Evolutionary conservation across 2,888 invertebrate species (phyloP), one percentile per base, ranked within the genome.

Genomic region (Cephus sareptanus): DNA sequence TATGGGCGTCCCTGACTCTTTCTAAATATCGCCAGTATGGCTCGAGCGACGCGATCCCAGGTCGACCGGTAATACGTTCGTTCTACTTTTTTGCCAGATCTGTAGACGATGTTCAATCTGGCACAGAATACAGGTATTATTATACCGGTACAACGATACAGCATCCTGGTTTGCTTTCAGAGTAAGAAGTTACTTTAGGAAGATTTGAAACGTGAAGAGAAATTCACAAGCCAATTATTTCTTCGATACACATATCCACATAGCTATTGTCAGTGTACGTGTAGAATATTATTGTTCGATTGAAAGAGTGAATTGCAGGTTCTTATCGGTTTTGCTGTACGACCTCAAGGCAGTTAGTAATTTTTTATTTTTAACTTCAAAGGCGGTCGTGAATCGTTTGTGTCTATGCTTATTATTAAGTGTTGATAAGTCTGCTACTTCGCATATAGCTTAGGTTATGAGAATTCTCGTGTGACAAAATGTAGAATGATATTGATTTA

Each of bases 1-100:
- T 84, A 86, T 75, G 84, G 86, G 86, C 69, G 69, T 31, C 77
- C 56, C 56, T 68, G 73, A 73, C 31, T 56, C 30, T 40, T 34
- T 33, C 71, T 71, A 33, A 71, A 71, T 35, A 34, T 34, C 11
- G 35, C 74, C 31, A 74, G 34, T 74, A 74, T 33, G 74, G 74
- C 30, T 6, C 35, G n/a, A 69, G 79, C 76, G 73, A 75, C 69
- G 34, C 82, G 77, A 80, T 80, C 79, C 40, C 68, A 31, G 76
- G 79, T 75, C 34, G 78, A 80, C 77, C 75, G 79, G 77, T 75
- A 80, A 80, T 74, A 71, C 79, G 79, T 75, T 81, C 77, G 81
- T 86, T 82, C 80, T 68, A 84, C 82, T 85, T 84, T 81, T 75
- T 56, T 56, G 2, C 9, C 56, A 15, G 56, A 9, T 23, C 56